Base-by-base conservation (phyloP, 2,888 invertebrate genomes). In the Caenorhabditis plicata region DNA sequence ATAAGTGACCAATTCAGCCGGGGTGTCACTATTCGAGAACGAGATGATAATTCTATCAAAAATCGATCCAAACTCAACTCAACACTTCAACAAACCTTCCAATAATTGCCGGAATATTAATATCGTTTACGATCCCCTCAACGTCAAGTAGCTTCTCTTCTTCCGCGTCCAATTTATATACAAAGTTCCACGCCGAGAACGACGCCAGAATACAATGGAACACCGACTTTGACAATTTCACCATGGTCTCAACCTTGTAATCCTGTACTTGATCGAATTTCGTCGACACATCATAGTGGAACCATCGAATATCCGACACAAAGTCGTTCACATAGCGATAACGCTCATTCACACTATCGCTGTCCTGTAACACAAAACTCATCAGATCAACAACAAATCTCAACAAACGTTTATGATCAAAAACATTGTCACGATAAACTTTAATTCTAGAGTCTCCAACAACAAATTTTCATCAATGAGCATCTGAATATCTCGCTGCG, bases 361-460 rank as follows among this genome's bases (percentile, higher is more conserved):
- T 35, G 29, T 38, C 29, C 3, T 7, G 15, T n/a, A 33, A 9
- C 15, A 33, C 15, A n/a, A n/a, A n/a, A n/a, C n/a, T 33, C 4
- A n/a, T n/a, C 5, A 33, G 15, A 33, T n/a, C 33, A 13, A 33
- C n/a, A 9, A 4, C 19, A 4, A 19, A 36, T 11, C 15, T n/a
- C 11, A 31, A n/a, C 22, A 15, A 42, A 27, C 19, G 15, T 11
- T 11, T n/a, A 19, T n/a, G 42, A 3, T 4, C 2, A 33, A 38
- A 13, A 32, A 49, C 8, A 60, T 19, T 1, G 60, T 53, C 0
- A 60, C 22, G 23, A 60, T 49, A 33, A 60, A 49, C n/a, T 50
- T 33, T 2, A 53, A 38, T 17, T 60, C 48, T 0, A 60, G 33
- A 9, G 49, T 31, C 2, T 25, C 11, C 1, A 60, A 20, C 11